Conservation (phyloP, 2,113 vertebrate genomes). For the Noturus placidus region DNA sequence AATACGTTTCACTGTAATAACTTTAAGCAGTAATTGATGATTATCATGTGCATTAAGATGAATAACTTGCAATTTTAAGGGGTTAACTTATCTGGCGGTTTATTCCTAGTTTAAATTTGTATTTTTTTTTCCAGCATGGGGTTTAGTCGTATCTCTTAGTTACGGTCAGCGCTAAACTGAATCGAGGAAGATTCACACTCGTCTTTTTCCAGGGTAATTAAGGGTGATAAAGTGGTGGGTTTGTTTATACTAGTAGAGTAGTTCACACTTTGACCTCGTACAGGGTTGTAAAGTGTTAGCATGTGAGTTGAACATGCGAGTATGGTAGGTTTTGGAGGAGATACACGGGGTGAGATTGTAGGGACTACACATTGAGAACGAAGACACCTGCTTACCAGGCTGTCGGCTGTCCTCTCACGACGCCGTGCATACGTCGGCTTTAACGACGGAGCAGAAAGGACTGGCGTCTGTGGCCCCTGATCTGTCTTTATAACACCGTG, state of each 20-base stretch:
- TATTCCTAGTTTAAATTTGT: neutral
- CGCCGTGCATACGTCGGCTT: neutral
- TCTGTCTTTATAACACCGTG: neutral
- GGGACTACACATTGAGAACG: slow-evolving; percentile 2
- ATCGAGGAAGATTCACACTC: neutral
- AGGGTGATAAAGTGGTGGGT: neutral
- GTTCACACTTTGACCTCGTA: neutral
- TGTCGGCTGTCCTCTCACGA: slow-evolving; percentile 32
- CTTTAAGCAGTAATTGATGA: neutral
- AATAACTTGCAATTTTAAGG: neutral
- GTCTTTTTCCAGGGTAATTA: neutral
- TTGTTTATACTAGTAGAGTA: neutral
- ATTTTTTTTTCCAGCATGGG: neutral
- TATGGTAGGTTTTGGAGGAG: neutral
- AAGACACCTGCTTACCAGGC: slow-evolving; percentile 50
- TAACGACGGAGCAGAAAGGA: neutral
- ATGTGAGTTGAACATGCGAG: slow-evolving; percentile 12
- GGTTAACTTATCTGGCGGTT: neutral
- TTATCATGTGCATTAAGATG: neutral
- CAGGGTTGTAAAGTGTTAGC: slow-evolving; percentile 17
- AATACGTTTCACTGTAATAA: neutral
- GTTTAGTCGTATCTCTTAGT: neutral
- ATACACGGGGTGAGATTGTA: neutral
- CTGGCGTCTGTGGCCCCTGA: neutral
- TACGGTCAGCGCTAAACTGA: neutral